Conservation (phyloP, 2,888 invertebrate genomes). For the Dynastes tityus region DNA sequence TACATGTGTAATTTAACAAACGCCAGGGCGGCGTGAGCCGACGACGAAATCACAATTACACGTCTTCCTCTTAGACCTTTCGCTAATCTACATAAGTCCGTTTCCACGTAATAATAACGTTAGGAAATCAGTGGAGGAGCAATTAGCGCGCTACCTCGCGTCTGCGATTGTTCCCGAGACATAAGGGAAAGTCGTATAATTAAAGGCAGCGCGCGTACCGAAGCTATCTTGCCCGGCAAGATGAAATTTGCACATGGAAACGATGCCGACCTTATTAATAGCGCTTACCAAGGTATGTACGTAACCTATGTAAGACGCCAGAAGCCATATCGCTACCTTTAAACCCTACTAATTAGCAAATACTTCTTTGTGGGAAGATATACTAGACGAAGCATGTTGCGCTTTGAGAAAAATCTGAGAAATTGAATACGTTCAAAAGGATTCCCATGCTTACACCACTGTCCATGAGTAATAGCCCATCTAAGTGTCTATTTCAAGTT, state of each 20-base stretch:
- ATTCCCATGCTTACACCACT: too few species aligned
- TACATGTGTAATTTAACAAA: conserved; percentile 43
- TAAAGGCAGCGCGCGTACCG: conserved; percentile 32
- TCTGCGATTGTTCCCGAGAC: conserved; percentile 29
- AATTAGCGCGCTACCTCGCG: conserved; percentile 21
- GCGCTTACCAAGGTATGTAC: conserved; percentile 6
- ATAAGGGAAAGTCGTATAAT: conserved; percentile 43
- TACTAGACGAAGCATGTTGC: neutral
- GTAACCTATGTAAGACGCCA: conserved; percentile 25
- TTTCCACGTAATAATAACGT: conserved; percentile 47
- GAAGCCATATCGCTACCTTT: conserved; percentile 20
- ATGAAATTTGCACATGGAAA: conserved; percentile 43
- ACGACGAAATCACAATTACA: conserved; percentile 36
- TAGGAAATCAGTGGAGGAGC: conserved; percentile 46
- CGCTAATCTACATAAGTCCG: conserved; percentile 46
- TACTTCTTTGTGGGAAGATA: conserved; percentile 21
- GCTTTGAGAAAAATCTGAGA: neutral
- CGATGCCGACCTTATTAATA: conserved; percentile 42
- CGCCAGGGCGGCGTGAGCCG: conserved; percentile 6
- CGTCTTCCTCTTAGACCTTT: conserved; percentile 42
- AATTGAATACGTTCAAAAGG: neutral
- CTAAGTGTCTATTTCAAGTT: too few species aligned
- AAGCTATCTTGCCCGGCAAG: conserved; percentile 26
- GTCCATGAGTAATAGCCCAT: too few species aligned
- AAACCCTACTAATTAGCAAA: conserved; percentile 33